Evolutionary conservation across 2,797 vertebrate species (phyloP).

Genomic region (Amazona ochrocephala): DNA sequence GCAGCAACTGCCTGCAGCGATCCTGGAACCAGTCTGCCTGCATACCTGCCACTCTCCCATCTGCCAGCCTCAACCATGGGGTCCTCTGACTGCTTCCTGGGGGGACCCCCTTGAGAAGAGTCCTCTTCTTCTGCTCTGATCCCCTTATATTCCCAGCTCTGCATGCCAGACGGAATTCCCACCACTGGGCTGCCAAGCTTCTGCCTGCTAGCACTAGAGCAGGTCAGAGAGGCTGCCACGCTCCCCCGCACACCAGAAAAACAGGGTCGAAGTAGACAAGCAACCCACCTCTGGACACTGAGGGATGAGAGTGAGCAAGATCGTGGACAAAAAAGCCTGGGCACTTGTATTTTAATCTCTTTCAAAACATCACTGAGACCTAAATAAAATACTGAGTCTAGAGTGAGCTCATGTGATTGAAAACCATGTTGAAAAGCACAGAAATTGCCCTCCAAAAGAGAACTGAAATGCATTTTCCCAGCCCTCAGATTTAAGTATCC

Average conservation of each 20-base stretch:
- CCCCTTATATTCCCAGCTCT: neutral
- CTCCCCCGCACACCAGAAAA: neutral
- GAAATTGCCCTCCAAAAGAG: neutral
- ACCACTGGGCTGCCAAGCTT: neutral
- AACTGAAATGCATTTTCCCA: neutral
- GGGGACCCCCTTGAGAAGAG: neutral
- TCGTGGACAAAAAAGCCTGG: neutral
- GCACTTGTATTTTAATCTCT: neutral
- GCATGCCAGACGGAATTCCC: neutral
- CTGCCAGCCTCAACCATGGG: rapidly evolving
- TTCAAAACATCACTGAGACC: neutral
- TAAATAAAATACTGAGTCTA: neutral
- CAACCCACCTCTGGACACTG: neutral
- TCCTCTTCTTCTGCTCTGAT: neutral
- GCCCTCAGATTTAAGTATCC: neutral
- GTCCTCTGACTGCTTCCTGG: neutral
- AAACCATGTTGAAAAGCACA: neutral
- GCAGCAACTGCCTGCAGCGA: neutral
- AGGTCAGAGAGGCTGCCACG: neutral
- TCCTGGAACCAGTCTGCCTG: constrained; percentile 28
- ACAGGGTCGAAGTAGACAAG: neutral
- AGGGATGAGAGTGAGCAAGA: neutral
- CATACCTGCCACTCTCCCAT: neutral
- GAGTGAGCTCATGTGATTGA: neutral
- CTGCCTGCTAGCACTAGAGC: neutral